These are phyloP conservation scores for Endomychus coccineus DNA, from an alignment of 2,888 invertebrate species.

Conservation along the genomic window DNA sequence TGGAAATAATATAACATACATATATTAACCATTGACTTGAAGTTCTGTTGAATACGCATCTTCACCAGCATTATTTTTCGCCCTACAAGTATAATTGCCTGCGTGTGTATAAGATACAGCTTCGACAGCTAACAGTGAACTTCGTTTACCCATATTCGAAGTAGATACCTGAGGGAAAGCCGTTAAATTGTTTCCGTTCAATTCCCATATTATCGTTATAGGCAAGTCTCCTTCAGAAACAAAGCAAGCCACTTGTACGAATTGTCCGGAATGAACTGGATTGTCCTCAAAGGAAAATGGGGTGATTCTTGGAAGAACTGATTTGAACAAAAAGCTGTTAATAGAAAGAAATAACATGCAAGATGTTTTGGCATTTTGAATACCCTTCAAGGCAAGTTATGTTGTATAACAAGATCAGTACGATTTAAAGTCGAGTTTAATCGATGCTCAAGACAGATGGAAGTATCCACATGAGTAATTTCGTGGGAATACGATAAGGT, in stretches of 20 bases:
- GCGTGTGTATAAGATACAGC: constrained; percentile 60
- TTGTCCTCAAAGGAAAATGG: constrained; percentile 41
- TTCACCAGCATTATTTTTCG: constrained; percentile 42
- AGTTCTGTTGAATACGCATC: constrained; percentile 40
- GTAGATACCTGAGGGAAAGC: constrained; percentile 45
- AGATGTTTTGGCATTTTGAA: too few relatives aligned
- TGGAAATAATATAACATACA: too few relatives aligned
- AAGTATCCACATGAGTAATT: too few relatives aligned
- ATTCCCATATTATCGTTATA: constrained; percentile 65
- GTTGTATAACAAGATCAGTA: too few relatives aligned
- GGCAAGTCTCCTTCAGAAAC: constrained; percentile 72
- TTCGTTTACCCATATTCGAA: constrained; percentile 40
- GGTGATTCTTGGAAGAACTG: constrained; percentile 67
- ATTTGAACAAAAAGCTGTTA: too few relatives aligned
- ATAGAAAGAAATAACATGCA: too few relatives aligned
- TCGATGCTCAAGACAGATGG: too few relatives aligned
- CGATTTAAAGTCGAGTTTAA: too few relatives aligned
- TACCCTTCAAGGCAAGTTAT: too few relatives aligned
- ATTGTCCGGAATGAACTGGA: constrained; percentile 59
- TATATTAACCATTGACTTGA: constrained; percentile 60
- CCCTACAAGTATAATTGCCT: constrained; percentile 69
- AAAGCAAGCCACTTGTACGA: constrained; percentile 61
- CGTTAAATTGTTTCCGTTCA: constrained; percentile 51
- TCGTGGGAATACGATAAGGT: too few relatives aligned
- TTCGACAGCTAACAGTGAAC: constrained; percentile 57